Percentiles rank a stretch among this genome's conserved stretches.
These are phyloP conservation scores for Drosophila jambulina DNA, from an alignment of 1,140 invertebrate genomes.

Conservation along the genomic window DNA sequence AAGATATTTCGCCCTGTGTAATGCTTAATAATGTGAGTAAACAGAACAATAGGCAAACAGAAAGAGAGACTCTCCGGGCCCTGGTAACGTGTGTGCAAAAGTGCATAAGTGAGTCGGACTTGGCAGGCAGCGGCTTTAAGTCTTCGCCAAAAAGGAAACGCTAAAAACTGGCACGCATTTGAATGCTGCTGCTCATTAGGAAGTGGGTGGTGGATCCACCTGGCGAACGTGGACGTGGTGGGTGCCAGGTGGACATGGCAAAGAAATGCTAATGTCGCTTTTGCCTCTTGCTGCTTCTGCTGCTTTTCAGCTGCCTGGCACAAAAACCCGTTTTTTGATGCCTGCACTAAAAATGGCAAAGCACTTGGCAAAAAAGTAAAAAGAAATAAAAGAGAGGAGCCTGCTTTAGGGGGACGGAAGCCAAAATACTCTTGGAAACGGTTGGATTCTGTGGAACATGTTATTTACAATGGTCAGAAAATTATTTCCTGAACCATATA, in stretches of 20 bases:
- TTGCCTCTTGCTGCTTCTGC: conserved; percentile 12
- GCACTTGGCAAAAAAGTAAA: conserved; percentile 39
- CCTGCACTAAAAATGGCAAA: conserved; percentile 48
- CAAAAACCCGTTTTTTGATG: conserved; percentile 62
- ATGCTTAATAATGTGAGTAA: conserved; percentile 14
- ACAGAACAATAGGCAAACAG: conserved; percentile 48
- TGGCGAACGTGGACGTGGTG: conserved; percentile 4
- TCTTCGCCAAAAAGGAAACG: conserved; percentile 50
- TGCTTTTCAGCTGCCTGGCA: conserved; percentile 45
- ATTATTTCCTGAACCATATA: background rate
- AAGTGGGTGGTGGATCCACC: conserved; percentile 13
- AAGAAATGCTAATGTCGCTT: conserved; percentile 73
- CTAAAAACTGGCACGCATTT: conserved; percentile 73
- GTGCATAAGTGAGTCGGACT: conserved; percentile 57
- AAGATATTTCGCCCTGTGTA: conserved; percentile 1
- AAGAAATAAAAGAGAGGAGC: conserved; percentile 6
- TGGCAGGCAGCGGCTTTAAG: conserved; percentile 46
- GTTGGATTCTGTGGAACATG: background rate
- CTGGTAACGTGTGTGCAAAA: conserved; percentile 47
- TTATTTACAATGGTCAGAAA: background rate
- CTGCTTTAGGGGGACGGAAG: background rate
- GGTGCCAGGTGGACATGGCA: conserved; percentile 54
- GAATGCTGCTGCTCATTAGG: conserved; percentile 68
- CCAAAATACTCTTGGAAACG: conserved; percentile 7
- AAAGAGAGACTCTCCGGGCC: conserved; percentile 15